Evolutionary conservation across 2,797 vertebrate species (phyloP), one percentile per base, ranked within the genome.

Genomic region (Ctenochaetus hawaiiensis): DNA sequence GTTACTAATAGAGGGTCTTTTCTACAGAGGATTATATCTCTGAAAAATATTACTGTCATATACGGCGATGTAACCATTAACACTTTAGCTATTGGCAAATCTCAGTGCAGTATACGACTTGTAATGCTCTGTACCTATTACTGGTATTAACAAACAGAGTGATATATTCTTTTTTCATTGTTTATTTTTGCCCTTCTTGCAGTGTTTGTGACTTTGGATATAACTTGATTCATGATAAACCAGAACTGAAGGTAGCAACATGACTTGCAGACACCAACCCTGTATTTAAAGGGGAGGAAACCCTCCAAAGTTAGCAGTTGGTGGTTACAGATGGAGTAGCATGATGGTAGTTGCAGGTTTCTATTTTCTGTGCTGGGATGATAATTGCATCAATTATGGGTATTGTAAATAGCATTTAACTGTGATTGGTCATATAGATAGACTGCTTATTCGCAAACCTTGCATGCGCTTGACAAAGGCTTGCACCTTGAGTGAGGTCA

Each of bases 331-430:
- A 70, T 62, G 66, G 69, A 66, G 67, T 56, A 57, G 58, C 20
- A 22, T 70, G 65, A 75, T 78, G 72, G 64, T 81, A 83, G 84
- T 77, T 79, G 52, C 48, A 74, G 74, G 78, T 86, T 86, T 84
- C 81, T 82, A 73, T 87, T 89, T 84, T 83, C 70, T 80, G 64
- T 56, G 23, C 62, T 51, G 14, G 54, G 62, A 64, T 80, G 64
- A 75, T 72, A 80, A 87, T 91, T 87, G 43, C 67, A 86, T 87
- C 77, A 87, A 79, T 89, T 87, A 81, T 90, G 74, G 72, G 49
- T 79, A 86, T 83, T 71, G 77, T 66, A 87, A 84, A 80, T 74
- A 88, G 58, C 49, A 48, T 79, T 88, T 87, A 78, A 72, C n/a
- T 16, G 8, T 52, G 39, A 37, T 60, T n/a, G 83, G 57, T 54